These are phyloP conservation scores for Macrobrachium nipponense DNA, from an alignment of 1,140 invertebrate species.

Conservation along the genomic window DNA sequence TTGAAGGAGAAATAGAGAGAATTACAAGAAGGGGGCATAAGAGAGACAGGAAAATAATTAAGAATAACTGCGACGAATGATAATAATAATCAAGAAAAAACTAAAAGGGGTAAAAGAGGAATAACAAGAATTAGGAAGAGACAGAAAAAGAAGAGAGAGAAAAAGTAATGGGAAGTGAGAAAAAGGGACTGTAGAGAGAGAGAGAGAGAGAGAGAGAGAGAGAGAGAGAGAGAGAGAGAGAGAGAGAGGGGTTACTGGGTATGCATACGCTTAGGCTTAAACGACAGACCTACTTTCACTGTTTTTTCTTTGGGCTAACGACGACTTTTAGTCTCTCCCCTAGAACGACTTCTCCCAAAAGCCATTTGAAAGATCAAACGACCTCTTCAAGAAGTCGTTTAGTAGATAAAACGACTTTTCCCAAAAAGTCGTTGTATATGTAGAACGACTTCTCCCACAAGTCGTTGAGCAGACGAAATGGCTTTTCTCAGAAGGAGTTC, in stretches of 20 bases:
- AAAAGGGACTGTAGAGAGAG: neutral
- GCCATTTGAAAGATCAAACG: too few relatives aligned
- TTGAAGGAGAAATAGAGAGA: slow-evolving; percentile 1
- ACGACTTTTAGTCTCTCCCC: too few relatives aligned
- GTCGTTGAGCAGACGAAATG: too few relatives aligned
- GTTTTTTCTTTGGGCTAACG: too few relatives aligned
- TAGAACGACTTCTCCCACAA: too few relatives aligned
- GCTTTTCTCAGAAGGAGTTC: too few relatives aligned
- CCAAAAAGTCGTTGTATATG: too few relatives aligned
- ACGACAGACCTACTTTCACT: too few relatives aligned
- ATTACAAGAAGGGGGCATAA: neutral
- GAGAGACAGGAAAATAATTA: neutral
- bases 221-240: slow-evolving; percentile 11
- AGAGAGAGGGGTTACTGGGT: neutral
- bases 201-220: neutral
- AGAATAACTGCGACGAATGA: neutral
- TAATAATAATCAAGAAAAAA: neutral
- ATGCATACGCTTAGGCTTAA: neutral
- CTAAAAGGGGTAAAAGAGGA: neutral
- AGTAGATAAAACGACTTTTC: too few relatives aligned
- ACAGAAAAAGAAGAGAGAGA: neutral
- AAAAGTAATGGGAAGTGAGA: neutral
- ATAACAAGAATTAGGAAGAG: neutral
- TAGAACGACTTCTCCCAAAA: too few relatives aligned
- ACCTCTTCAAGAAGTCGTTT: too few relatives aligned